Base-by-base conservation (phyloP, 2,888 invertebrate species). In the Sphaeridia pumilis region DNA sequence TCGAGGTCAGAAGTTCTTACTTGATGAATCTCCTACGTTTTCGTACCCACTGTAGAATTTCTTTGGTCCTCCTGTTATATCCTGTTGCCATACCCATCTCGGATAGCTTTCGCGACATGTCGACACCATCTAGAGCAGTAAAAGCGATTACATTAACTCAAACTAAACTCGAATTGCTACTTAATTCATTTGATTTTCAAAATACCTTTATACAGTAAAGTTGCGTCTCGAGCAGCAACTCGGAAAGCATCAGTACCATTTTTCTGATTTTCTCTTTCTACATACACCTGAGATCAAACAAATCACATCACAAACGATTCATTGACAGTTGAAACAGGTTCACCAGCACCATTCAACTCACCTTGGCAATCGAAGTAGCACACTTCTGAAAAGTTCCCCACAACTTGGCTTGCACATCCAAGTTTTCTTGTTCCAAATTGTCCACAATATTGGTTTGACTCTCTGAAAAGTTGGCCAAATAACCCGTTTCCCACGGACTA, bases 281-380 rank as follows among this genome's bases (percentile, higher is more conserved):
- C 58, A 49, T 61, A 63, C 10, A 63, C 63, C 63, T 63, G 38
- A n/a, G n/a, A n/a, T n/a, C n/a, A n/a, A n/a, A n/a, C n/a, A n/a
- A n/a, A 14, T 35, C 28, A n/a, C n/a, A n/a, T n/a, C n/a, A n/a
- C n/a, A n/a, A n/a, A n/a, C n/a, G n/a, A n/a, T n/a, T n/a, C n/a
- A n/a, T 31, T 10, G n/a, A n/a, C n/a, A n/a, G n/a, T n/a, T n/a
- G n/a, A n/a, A n/a, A n/a, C n/a, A n/a, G n/a, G n/a, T n/a, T n/a
- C n/a, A n/a, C n/a, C n/a, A n/a, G n/a, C n/a, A n/a, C n/a, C n/a
- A n/a, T n/a, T n/a, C n/a, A n/a, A n/a, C n/a, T n/a, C 28, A 60
- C 63, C 57, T 63, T 59, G 36, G 63, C 63, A 46, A 63, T 59
- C 20, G 63, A 58, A 42, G 60, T 60, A 22, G 63, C 63, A 46